Percentiles rank a stretch among this genome's conserved stretches.
phyloP scores from a whole-genome alignment of 2,888 invertebrate genomes.

The Ophion ellenae region DNA sequence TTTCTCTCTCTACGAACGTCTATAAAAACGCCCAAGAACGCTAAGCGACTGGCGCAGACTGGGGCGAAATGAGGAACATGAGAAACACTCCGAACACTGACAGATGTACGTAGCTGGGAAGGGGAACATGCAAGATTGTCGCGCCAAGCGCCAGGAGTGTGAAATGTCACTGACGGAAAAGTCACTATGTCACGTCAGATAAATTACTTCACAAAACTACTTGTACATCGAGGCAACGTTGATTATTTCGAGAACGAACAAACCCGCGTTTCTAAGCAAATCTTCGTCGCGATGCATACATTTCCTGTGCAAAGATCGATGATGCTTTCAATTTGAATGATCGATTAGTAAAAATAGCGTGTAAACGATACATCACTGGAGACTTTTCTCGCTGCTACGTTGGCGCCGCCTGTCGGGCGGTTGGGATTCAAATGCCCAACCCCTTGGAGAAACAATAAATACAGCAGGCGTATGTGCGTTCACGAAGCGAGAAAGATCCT shows the following conservation, averaged over 20 bases:
- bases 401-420: not conserved
- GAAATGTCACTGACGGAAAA: slow-evolving; percentile 10
- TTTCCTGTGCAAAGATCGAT: no score
- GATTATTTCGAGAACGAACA: no score
- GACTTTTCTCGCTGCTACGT: slow-evolving; percentile 2
- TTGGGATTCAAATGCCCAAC: slow-evolving; percentile 19
- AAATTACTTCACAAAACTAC: not conserved
- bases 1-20: not conserved
- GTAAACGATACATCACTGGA: not conserved
- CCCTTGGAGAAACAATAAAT: slow-evolving; percentile 7
- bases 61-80: not conserved
- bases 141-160: not conserved
- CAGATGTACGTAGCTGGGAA: not conserved
- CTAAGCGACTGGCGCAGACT: slow-evolving; percentile 24
- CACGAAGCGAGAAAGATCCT: not conserved
- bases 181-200: slow-evolving; percentile 1
- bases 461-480: not conserved
- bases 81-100: slow-evolving; percentile 8
- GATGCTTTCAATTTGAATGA: no score
- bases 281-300: no score
- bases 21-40: slow-evolving; percentile 11
- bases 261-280: no score
- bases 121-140: not conserved
- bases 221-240: not conserved
- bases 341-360: no score